Percentiles rank a stretch among this genome's conserved stretches.
Evolutionary conservation across 2,888 invertebrate genomes (phyloP).

Genomic region (Metopia argyrocephala): DNA sequence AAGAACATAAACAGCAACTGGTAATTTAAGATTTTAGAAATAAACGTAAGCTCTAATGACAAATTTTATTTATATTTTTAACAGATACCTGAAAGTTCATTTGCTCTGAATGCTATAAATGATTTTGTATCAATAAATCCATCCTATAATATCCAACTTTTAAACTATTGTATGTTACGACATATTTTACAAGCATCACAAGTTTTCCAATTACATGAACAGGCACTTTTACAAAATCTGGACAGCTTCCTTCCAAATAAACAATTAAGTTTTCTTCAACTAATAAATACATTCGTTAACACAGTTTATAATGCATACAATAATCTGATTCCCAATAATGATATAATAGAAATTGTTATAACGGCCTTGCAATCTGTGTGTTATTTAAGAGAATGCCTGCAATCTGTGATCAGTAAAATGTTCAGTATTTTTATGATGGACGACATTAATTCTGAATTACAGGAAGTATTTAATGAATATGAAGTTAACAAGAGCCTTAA

Average conservation of each 20-base stretch:
- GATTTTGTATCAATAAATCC: constrained; percentile 47
- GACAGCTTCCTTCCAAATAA: constrained; percentile 65
- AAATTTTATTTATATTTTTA: neutral
- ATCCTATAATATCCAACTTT: constrained; percentile 56
- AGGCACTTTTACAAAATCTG: constrained; percentile 63
- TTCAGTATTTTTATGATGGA: constrained; percentile 42
- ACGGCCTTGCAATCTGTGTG: constrained; percentile 17
- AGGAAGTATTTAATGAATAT: constrained; percentile 11
- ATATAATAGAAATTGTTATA: constrained; percentile 31
- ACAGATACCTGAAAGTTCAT: constrained; percentile 35
- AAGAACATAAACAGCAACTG: constrained; percentile 62
- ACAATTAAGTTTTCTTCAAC: constrained; percentile 68
- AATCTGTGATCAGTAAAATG: constrained; percentile 11
- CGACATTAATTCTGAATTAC: constrained; percentile 19
- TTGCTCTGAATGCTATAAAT: constrained; percentile 48
- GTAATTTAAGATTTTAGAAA: constrained; percentile 41
- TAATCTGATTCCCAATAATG: neutral
- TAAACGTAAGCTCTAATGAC: neutral
- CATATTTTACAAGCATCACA: constrained; percentile 65
- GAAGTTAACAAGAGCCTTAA: neutral
- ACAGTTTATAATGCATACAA: constrained; percentile 15
- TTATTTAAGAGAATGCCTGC: constrained; percentile 26
- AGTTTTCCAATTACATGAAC: constrained; percentile 67
- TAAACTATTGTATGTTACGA: constrained; percentile 65
- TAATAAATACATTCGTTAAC: constrained; percentile 31